Percentiles rank a stretch among this genome's conserved stretches.
phyloP scores from a whole-genome alignment of 92 coral and sea anemone genomes.

The Bergia puertoricense region DNA sequence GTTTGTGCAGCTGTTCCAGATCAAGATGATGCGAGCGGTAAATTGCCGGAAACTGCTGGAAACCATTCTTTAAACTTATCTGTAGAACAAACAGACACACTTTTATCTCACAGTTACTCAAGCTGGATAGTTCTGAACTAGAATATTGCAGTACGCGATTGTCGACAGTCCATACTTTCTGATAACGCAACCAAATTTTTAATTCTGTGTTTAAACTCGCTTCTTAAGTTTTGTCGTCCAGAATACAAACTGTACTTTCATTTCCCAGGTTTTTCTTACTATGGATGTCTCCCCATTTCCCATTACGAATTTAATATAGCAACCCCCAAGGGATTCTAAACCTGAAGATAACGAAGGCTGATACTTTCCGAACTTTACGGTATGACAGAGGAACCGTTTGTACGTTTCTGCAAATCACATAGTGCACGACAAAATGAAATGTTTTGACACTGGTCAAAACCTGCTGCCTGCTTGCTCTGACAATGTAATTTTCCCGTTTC shows the following conservation, averaged over 20 bases:
- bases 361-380: not conserved
- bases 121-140: not conserved
- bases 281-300: not conserved
- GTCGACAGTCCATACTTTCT: too few species aligned
- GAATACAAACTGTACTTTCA: not conserved
- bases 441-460: too few species aligned
- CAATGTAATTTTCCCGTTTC: too few species aligned
- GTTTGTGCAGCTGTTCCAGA: slow-evolving; percentile 70
- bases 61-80: slow-evolving; percentile 59
- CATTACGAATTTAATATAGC: not conserved
- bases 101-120: not conserved
- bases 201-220: too few species aligned
- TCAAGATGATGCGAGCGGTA: slow-evolving; percentile 74
- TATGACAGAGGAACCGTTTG: not conserved
- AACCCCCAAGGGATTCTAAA: not conserved
- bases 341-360: not conserved
- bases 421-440: too few species aligned
- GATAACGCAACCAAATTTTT: too few species aligned
- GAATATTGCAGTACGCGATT: not conserved
- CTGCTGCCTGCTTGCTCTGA: too few species aligned
- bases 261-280: not conserved
- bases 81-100: not conserved
- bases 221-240: not conserved
- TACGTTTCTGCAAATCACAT: too few species aligned
- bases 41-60: slow-evolving; percentile 79